Conservation (phyloP, 2,888 invertebrate genomes). For the Caenorhabditis plicata region DNA sequence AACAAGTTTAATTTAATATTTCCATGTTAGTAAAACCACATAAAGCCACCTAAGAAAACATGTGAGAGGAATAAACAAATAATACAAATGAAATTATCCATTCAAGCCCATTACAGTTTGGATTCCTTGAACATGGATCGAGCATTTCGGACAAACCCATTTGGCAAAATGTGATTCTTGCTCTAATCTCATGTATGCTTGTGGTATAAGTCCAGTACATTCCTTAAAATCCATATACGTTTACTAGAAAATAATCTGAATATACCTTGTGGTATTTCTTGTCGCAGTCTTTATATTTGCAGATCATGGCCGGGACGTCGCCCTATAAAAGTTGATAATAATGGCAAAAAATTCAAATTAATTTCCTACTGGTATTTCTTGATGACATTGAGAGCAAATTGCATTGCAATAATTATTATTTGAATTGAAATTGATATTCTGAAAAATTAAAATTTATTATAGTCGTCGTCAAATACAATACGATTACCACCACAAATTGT, state of each 20-base stretch:
- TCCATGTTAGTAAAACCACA: too few relatives aligned
- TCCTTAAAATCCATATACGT: not conserved
- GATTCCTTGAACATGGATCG: conserved; percentile 62
- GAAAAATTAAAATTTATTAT: too few relatives aligned
- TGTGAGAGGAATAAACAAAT: too few relatives aligned
- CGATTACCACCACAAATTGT: too few relatives aligned
- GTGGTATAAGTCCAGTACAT: not conserved
- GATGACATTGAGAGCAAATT: not conserved
- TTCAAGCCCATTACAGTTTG: too few relatives aligned
- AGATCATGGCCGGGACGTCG: conserved; percentile 17
- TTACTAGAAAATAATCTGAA: not conserved
- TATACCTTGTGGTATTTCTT: conserved; percentile 19
- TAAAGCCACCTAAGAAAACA: too few relatives aligned
- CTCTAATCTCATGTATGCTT: not conserved
- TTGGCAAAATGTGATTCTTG: not conserved
- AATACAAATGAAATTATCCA: too few relatives aligned
- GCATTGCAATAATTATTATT: too few relatives aligned
- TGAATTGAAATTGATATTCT: too few relatives aligned
- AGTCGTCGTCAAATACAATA: too few relatives aligned
- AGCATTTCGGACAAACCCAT: conserved; percentile 6
- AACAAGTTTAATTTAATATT: too few relatives aligned
- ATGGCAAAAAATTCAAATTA: not conserved
- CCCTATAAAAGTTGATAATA: conserved; percentile 11
- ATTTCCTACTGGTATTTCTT: not conserved
- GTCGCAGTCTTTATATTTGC: conserved; percentile 30